Evolutionary conservation across 1,140 invertebrate species (phyloP), one percentile per base, ranked within the genome.

Genomic region (Hesperophylax magnus): DNA sequence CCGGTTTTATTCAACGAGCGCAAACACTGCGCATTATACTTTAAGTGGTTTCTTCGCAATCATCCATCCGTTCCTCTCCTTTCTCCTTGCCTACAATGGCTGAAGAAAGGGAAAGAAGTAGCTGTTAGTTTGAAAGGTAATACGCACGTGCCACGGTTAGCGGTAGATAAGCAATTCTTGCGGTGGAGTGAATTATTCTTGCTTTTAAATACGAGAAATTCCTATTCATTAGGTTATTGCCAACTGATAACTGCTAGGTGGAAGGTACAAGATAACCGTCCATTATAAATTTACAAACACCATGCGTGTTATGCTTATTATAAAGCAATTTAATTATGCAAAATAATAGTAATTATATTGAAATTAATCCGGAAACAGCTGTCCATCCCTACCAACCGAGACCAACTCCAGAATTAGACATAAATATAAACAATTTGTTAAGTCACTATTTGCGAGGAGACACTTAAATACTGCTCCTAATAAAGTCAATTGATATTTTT

Each of bases 401-500:
- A 47, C 39, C 9, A 34, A 5, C 34, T 6, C 7, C 7, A 34
- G 8, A 34, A 47, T 14, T 47, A 11, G 6, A 52, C 47, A 52
- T 72, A 7, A 11, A 72, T 47, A 20, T 22, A 72, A 72, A 72
- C 58, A 61, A 63, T 63, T 52, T 77, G 34, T 61, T 58, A 63
- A 77, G 58, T 77, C 75, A 77, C 75, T 34, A 77, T 47, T 63
- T 77, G 75, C 56, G 58, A 15, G 75, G 47, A 63, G 17, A 47
- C 56, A 72, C 47, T 20, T 24, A 52, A 22, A 47, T 61, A 77
- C 17, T 58, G 27, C 58, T 56, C 27, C 56, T 61, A 60, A 47
- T 63, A 63, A 77, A 77, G 39, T 63, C 53, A 58, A 77, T 77
- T 77, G 75, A 77, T 63, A 77, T 63, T 77, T 77, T 77, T 58